Percentiles rank a stretch among this genome's conserved stretches.
Conservation (phyloP, 2,888 invertebrate genomes). For the Epinotia nisella region DNA sequence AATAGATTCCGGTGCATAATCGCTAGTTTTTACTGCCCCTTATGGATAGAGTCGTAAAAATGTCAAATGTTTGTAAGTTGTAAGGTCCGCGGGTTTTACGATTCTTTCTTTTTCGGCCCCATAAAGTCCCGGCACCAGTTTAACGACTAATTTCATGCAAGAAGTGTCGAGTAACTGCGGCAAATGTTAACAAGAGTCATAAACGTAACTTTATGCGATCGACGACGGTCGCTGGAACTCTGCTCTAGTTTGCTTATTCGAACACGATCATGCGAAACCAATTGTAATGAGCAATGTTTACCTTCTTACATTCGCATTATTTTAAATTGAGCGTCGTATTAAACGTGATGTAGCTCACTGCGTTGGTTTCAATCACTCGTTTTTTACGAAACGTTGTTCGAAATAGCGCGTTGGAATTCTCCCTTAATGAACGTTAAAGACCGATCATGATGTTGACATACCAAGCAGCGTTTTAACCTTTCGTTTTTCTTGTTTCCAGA, state of each 20-base stretch:
- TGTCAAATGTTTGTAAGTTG: conserved; percentile 58
- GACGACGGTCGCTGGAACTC: conserved; percentile 24
- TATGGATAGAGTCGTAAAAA: conserved; percentile 77
- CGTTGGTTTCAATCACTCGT: background rate
- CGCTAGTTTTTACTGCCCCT: conserved; percentile 65
- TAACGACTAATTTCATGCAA: conserved; percentile 66
- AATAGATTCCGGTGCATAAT: conserved; percentile 69
- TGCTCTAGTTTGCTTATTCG: conserved; percentile 12
- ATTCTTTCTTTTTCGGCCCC: conserved; percentile 66
- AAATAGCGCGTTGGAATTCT: background rate
- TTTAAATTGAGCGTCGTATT: background rate
- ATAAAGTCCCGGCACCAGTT: conserved; percentile 66
- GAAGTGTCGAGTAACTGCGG: conserved; percentile 54
- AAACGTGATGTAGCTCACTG: background rate
- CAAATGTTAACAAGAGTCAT: conserved; percentile 54
- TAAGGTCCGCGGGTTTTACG: conserved; percentile 61
- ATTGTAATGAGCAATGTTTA: conserved; percentile 28
- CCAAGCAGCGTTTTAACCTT: conserved; percentile 46
- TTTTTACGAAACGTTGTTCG: background rate
- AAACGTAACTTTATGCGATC: conserved; percentile 29
- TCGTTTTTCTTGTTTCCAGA: conserved; percentile 80
- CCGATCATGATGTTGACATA: background rate
- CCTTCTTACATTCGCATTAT: background rate
- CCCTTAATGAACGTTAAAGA: background rate
- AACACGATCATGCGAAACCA: conserved; percentile 22